Evolutionary conservation across 2,113 vertebrate species (phyloP), one percentile per base, ranked within the genome.

Genomic region (Eptesicus fuscus): DNA sequence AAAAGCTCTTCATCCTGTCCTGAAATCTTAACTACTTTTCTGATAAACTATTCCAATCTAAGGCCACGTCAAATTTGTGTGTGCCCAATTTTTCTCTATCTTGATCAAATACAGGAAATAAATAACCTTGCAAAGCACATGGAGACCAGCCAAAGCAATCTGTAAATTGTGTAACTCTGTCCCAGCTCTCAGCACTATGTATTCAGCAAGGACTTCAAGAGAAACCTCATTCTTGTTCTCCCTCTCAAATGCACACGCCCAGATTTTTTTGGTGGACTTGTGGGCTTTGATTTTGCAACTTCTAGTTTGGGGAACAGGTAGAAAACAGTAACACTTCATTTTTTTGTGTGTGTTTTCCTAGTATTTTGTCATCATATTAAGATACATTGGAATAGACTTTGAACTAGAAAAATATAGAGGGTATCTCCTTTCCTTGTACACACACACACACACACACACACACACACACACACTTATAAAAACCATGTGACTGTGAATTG

Each of bases 51-150:
- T 89, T 93, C 87, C 86, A 93, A 88, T 96, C 42, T 88, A 92
- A 97, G 95, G 65, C 85, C 83, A 91, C 44, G 65, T 95, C 85
- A 83, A 69, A 85, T 96, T 88, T 70, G 10, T 95, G 77, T 93
- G 78, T 94, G 84, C 84, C 78, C 90, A 86, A 17, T 65, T 83
- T 95, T 94, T 65, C 93, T 95, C 84, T 97, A 76, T 97, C 95
- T 96, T 97, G 96, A 96, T 88, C 91, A 97, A 97, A 97, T 67
- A 97, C 69, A 97, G 97, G 96, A 97, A 97, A 95, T 83, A 78
- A 97, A 96, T 86, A 78, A 90, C 82, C 95, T 84, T 32, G 40
- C 76, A 95, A 86, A 97, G 83, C 83, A 86, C 88, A 65, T 47
- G 0, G 93, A 95, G 77, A 83, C 32, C 82, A 79, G 95, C 96